Base-by-base conservation (phyloP, 2,888 invertebrate genomes). In the Ectemnius continuus region DNA sequence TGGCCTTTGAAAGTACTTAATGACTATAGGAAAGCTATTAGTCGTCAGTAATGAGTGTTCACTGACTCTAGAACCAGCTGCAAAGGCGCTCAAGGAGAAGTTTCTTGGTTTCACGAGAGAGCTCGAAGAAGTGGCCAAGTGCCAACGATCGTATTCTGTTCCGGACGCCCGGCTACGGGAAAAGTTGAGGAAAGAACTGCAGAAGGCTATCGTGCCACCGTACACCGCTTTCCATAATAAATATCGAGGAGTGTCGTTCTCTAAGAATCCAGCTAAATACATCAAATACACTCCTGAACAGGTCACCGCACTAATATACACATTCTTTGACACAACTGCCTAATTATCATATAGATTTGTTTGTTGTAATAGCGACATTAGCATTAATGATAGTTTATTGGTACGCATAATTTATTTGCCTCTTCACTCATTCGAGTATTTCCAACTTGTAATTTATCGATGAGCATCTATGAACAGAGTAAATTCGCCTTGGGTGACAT, bases 221-320 rank as follows among this genome's bases (percentile, higher is more conserved):
- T 99, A 99, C 92, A 93, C 94, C 86, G 93, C 94, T 65, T 97
- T 98, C 91, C 95, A 95, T 91, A 95, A 95, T 83, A 95, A 95
- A 88, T 95, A 94, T 91, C 93, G 95, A 1, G 91, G 92, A 57
- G 92, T 96, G 60, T 94, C 95, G 70, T 99, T 99, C 91, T 96
- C 97, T 23, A 98, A 98, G 91, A 97, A 98, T 92, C 95, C 95
- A 0, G 96, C 97, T 76, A 99, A 99, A 91, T 98, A 99, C 91
- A 94, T 98, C 71, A 97, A 96, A 91, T 97, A 97, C 89, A 94
- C 94, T 45, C 97, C 97, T 0, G 94, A 95, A 84, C 96, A 97
- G 90, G 95, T 99, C 6, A 94, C 95, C 1, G 94, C 94, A 0
- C 93, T 96, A 88, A 94, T 99, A 62, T 97, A 97, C 88, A 95